Base-by-base conservation (phyloP, 1,140 invertebrate genomes). In the Eumeta japonica region DNA sequence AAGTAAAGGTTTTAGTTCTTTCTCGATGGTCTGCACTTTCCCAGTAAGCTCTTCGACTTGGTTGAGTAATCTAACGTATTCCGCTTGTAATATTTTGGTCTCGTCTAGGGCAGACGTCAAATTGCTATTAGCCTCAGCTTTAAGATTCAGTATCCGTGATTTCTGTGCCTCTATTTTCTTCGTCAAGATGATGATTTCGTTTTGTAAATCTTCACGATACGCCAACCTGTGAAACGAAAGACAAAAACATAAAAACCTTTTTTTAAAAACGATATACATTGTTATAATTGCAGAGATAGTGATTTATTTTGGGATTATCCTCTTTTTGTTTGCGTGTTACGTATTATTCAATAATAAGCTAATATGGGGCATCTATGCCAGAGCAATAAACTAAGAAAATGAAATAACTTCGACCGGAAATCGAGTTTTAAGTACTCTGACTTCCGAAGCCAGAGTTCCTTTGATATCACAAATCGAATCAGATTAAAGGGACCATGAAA, bases 121-220 rank as follows among this genome's bases (percentile, higher is more conserved):
- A 20, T 82, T 80, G 41, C 81, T 80, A 14, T 75, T 76, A 24
- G 81, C 80, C 57, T 89, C 85, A 2, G 76, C 76, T 50, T 87
- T 82, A 16, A 90, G 67, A 28, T 86, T 82, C 34, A 79, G 74
- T 28, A 88, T 75, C 48, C 83, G 77, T 11, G 68, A 68, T 50
- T 82, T 81, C 43, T 85, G 77, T 1, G 78, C 72, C 31, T 86
- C 80, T 16, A 87, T 83, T 49, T 79, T 81, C 41, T 81, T 76
- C 5, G 79, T 78, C 10, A 89, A 70, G 18, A 86, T 81, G 27
- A 81, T 79, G 31, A 90, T 79, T 62, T 87, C 87, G 47, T 87
- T 83, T 58, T 90, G 87, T 3, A 92, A 49, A 53, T 92, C 89
- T 72, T 94, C 91, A 35, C 88, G 79, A 10, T 83, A 83, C n/a